Conservation (phyloP, 1,140 invertebrate species). For the Anastrepha obliqua region DNA sequence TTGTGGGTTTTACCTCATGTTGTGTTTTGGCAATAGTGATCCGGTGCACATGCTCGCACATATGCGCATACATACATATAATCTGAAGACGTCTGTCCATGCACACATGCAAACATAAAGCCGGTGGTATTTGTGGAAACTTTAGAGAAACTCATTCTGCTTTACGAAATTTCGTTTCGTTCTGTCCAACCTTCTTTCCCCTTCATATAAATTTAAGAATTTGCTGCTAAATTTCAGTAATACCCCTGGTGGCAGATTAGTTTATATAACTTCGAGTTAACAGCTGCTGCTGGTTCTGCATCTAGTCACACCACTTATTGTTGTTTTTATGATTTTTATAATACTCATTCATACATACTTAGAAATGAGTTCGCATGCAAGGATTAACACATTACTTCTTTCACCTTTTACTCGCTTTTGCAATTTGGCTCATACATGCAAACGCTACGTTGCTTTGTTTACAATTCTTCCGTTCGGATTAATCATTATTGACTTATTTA, state of each 20-base stretch:
- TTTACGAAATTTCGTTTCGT: neutral
- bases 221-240: neutral
- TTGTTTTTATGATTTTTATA: neutral
- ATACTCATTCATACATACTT: neutral
- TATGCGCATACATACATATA: neutral
- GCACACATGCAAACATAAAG: neutral
- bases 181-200: neutral
- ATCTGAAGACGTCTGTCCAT: neutral
- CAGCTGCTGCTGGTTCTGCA: neutral
- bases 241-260: neutral
- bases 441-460: neutral
- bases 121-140: neutral
- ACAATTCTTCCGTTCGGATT: neutral
- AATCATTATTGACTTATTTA: slow-evolving; percentile 47
- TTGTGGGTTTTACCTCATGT: slow-evolving; percentile 5
- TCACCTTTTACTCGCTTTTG: neutral
- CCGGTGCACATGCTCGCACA: no score
- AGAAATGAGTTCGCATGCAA: neutral
- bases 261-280: neutral
- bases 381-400: neutral
- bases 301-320: neutral
- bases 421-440: neutral
- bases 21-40: slow-evolving; percentile 20
- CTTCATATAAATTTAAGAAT: neutral
- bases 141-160: neutral